Percentiles rank a stretch among this genome's conserved stretches.
Conservation (phyloP, 1,140 invertebrate species). For the Ganaspis sp. region DNA sequence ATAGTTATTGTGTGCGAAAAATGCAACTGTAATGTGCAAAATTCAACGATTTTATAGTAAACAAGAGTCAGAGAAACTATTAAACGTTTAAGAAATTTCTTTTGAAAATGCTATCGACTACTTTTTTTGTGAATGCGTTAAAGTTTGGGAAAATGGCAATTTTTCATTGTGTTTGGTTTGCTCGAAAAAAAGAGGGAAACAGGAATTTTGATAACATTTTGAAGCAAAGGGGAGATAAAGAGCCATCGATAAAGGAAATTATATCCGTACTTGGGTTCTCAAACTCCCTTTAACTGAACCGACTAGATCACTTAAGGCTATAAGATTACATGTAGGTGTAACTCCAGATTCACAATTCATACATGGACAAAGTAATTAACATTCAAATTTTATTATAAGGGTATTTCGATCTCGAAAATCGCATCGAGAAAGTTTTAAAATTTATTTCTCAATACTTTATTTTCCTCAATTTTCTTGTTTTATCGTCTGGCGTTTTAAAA, state of each 20-base stretch:
- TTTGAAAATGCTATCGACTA: background rate
- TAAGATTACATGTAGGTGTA: background rate
- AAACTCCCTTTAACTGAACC: background rate
- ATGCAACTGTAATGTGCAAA: too few species aligned
- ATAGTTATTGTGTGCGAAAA: too few species aligned
- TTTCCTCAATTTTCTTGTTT: too few species aligned
- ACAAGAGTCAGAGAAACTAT: too few species aligned
- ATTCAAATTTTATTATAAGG: too few species aligned
- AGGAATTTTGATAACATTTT: background rate
- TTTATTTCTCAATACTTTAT: background rate
- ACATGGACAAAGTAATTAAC: background rate
- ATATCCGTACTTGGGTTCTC: background rate
- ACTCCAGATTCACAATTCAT: background rate
- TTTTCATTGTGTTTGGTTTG: background rate
- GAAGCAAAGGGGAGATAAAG: background rate
- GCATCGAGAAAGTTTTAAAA: background rate
- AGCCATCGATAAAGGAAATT: conserved; percentile 5
- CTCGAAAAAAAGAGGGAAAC: background rate
- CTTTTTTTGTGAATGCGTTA: background rate
- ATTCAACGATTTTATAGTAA: too few species aligned
- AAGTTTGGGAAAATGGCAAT: background rate
- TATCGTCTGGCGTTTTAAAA: too few species aligned
- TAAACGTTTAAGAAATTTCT: too few species aligned
- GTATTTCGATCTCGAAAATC: too few species aligned
- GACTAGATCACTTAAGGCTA: conserved; percentile 13